These are phyloP conservation scores for Pseudomyrmex sp. DNA, from an alignment of 1,140 invertebrate genomes.

Conservation along the genomic window DNA sequence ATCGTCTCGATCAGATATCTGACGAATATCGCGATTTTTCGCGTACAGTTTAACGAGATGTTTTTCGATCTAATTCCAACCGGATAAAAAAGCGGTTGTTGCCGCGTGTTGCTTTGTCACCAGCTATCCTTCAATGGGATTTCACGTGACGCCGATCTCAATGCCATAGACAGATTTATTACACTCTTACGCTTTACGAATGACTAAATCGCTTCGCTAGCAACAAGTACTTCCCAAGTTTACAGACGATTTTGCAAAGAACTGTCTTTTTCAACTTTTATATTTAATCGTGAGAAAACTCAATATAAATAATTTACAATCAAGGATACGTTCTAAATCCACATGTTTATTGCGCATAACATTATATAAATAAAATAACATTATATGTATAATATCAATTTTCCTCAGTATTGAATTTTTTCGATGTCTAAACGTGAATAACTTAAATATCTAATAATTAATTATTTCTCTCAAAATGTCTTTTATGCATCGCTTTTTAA, in stretches of 20 bases:
- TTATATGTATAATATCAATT: neutral
- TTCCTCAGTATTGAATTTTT: neutral
- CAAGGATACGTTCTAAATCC: neutral
- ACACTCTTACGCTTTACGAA: conserved; percentile 12
- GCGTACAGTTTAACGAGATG: neutral
- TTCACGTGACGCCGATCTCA: conserved; percentile 35
- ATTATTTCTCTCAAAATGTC: neutral
- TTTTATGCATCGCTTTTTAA: neutral
- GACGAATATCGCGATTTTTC: neutral
- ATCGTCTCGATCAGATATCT: neutral
- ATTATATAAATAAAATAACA: neutral
- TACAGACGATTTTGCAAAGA: conserved; percentile 1
- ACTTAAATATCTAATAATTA: too few relatives aligned
- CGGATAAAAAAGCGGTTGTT: neutral
- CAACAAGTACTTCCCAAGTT: neutral
- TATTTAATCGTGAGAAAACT: too few relatives aligned
- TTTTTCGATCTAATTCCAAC: neutral
- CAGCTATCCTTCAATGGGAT: conserved; percentile 41
- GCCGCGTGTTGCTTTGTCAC: neutral
- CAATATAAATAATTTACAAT: neutral
- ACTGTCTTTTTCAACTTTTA: neutral
- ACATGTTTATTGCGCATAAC: neutral
- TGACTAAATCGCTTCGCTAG: conserved; percentile 33
- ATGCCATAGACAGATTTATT: conserved; percentile 28
- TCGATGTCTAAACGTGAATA: too few relatives aligned